phyloP scores from a whole-genome alignment of 2,888 invertebrate species.

The Suillia variegata region DNA sequence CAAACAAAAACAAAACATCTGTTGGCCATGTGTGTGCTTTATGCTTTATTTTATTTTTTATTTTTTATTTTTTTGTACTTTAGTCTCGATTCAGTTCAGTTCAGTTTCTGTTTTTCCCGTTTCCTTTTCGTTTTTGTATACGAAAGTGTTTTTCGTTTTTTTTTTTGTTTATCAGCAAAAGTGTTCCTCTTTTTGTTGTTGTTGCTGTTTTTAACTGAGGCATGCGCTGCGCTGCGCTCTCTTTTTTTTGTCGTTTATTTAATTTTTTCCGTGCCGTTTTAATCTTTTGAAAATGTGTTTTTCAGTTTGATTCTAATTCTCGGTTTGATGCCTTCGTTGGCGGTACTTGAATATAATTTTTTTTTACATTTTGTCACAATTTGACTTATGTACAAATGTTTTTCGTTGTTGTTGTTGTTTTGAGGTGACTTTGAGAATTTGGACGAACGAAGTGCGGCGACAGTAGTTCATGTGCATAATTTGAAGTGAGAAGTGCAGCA shows the following conservation, averaged over 20 bases:
- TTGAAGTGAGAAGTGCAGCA: no score
- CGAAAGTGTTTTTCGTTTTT: not conserved
- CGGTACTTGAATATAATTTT: no score
- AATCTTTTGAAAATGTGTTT: constrained; percentile 2
- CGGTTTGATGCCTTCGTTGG: not conserved
- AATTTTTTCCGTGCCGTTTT: not conserved
- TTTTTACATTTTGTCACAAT: no score
- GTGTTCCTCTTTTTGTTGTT: not conserved
- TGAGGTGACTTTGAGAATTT: no score
- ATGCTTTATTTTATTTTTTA: not conserved
- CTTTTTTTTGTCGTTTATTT: not conserved
- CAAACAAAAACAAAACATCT: not conserved
- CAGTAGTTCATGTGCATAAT: no score
- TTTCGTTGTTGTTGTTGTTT: not conserved
- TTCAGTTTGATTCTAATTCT: constrained; percentile 2
- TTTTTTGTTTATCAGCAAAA: no score
- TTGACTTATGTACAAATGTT: no score
- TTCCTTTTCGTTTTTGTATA: no score
- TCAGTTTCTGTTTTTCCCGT: no score
- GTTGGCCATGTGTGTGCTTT: not conserved
- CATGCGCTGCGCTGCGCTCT: not conserved
- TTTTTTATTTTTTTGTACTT: not conserved
- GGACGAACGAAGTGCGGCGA: no score
- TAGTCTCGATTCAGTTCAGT: not conserved
- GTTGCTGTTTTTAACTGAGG: not conserved